Evolutionary conservation across 2,888 invertebrate species (phyloP).

Genomic region (Sipha maydis): DNA sequence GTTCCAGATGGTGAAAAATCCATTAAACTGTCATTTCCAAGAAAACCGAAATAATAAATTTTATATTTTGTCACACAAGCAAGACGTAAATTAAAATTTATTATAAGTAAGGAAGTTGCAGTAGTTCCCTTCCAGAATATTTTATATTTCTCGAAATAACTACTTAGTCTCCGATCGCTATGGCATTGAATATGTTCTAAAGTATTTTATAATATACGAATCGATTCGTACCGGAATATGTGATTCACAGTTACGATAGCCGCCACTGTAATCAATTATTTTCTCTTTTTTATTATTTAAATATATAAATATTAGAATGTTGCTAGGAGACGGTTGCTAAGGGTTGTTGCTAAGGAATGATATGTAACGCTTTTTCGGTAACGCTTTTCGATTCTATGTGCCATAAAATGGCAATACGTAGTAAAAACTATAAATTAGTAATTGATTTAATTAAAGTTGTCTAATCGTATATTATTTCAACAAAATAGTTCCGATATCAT

Average conservation of each 20-base stretch:
- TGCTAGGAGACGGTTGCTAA: too few species aligned
- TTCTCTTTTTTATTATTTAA: background rate
- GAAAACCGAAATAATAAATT: conserved; percentile 38
- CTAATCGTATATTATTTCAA: too few species aligned
- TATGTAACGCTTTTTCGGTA: background rate
- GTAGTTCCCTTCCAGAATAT: background rate
- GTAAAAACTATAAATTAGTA: too few species aligned
- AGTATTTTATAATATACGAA: background rate
- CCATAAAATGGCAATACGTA: too few species aligned
- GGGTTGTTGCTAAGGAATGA: too few species aligned
- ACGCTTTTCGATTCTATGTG: too few species aligned
- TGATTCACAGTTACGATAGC: too few species aligned
- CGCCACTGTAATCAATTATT: background rate
- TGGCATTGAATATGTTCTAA: background rate
- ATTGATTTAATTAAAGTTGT: too few species aligned
- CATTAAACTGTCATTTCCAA: conserved; percentile 38
- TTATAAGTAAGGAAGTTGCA: background rate
- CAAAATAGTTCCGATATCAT: too few species aligned
- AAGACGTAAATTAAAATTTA: conserved; percentile 20
- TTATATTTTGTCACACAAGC: conserved; percentile 24
- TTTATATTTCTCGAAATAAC: conserved; percentile 5
- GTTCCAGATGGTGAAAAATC: conserved; percentile 8
- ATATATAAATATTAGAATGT: too few species aligned
- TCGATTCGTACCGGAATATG: background rate
- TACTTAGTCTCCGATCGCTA: background rate